Base-by-base conservation (phyloP, 1,140 invertebrate species). In the Drosophila simulans region DNA sequence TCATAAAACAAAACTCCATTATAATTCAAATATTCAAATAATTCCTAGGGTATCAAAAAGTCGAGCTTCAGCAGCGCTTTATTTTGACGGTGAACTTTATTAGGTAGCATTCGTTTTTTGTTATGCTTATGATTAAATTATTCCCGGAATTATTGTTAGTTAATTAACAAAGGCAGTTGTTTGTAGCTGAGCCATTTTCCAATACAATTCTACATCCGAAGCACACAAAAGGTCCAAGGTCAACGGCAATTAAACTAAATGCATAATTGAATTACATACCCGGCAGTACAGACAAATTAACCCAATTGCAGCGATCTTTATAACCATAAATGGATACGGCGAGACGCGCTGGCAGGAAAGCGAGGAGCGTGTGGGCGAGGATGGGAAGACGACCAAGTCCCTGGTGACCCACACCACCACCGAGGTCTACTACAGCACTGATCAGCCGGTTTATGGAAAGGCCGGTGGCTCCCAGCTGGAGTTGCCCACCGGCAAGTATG, bases 241-340 rank as follows among this genome's bases (percentile, higher is more conserved):
- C 76, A 65, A 39, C 22, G 34, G 35, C 77, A 75, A 79, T 74
- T 64, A 48, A 83, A 79, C 46, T 84, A 75, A 84, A 39, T 72
- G 66, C 27, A 57, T 69, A 83, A 84, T 79, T 80, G 42, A 69
- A 68, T 68, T 68, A 69, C 66, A 69, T n/a, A 35, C 64, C 12
- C 35, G 37, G 43, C n/a, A 53, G 46, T 68, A 79, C 60, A 78
- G 52, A 52, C 27, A 76, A 78, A 86, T 75, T 81, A 78, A 86
- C 20, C 42, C 56, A 85, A 86, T 81, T 85, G 56, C 55, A 95
- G 94, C 93, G 37, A 93, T 95, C 63, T 92, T 92, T 53, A 92
- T 95, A 17, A 94, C 93, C 52, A 83, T 95, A 39, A 94, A 94
- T 77, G 95, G 95, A 11, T 93, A 93, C 63, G 93, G 94, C 0